A percentile compares a stretch with the other conserved stretches of the same genome.
Evolutionary conservation across 2,888 invertebrate genomes (phyloP).

Genomic region (Cremastinae sp.): DNA sequence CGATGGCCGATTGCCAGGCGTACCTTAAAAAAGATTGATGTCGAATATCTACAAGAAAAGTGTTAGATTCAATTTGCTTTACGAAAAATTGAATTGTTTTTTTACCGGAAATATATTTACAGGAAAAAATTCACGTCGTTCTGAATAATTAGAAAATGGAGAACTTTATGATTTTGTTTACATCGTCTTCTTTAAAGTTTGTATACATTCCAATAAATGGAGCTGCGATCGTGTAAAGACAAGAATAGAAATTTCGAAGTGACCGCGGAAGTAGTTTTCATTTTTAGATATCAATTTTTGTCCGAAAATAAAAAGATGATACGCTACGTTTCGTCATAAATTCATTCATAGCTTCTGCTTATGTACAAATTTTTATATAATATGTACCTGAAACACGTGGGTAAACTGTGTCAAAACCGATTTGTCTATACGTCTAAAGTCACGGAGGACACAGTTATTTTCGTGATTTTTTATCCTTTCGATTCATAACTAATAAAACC

Average conservation of each 20-base stretch:
- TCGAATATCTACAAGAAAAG: too few species aligned
- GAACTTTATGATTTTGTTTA: too few species aligned
- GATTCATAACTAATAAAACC: not conserved
- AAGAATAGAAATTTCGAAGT: slow-evolving; percentile 30
- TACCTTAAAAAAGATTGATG: not conserved
- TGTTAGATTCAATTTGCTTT: too few species aligned
- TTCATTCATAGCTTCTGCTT: slow-evolving; percentile 42
- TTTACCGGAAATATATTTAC: too few species aligned
- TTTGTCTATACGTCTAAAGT: slow-evolving; percentile 45
- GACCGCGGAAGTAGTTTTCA: slow-evolving; percentile 48
- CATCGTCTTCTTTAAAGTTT: too few species aligned
- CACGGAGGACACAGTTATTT: slow-evolving; percentile 36
- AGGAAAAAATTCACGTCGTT: too few species aligned
- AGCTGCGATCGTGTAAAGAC: not conserved
- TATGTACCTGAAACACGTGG: slow-evolving; percentile 1
- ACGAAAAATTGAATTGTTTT: too few species aligned
- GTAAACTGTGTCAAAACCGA: not conserved
- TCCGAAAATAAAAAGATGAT: slow-evolving; percentile 39
- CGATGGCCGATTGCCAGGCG: slow-evolving; percentile 7
- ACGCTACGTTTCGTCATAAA: slow-evolving; percentile 32
- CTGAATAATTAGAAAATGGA: too few species aligned
- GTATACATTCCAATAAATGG: too few species aligned
- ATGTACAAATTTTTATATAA: slow-evolving; percentile 8
- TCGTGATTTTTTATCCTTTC: not conserved
- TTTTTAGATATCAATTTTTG: slow-evolving; percentile 20